Base-by-base conservation (phyloP, 2,888 invertebrate species). In the Caenorhabditis angaria region DNA sequence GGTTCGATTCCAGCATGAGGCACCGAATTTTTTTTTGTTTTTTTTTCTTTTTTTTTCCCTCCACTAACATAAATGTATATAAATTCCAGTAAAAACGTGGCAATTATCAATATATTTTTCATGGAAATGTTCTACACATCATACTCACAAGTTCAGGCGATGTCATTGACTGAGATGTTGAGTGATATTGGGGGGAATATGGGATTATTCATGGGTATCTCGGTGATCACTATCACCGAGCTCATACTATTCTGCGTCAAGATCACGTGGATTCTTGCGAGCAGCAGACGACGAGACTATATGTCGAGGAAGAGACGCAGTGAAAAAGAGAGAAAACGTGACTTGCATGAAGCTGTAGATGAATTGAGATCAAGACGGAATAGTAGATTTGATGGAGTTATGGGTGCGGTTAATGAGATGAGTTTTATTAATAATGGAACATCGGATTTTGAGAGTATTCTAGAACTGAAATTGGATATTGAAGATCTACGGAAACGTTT, bases 181-280 rank as follows among this genome's bases (percentile, higher is more conserved):
- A 50, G 58, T 58, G 83, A 85, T 72, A 85, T 87, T 58, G 87
- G 87, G 32, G 87, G 87, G 6, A 87, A 85, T 60, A 84, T 87
- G 85, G 87, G 87, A 6, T 70, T 87, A 69, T 87, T 85, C 67
- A 68, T 87, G 67, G 87, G 87, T 22, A 87, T 87, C 83, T 80
- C 80, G 18, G 68, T 87, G 6, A 72, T 87, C 32, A 85, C 86
- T 1, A 68, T 85, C 27, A 76, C 78, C 18, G 87, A 87, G 63
- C 55, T 85, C 1, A 41, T 78, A 47, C 77, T 86, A 22, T 86
- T 77, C 70, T 64, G 85, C 27, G 72, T 73, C 24, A 86, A 86
- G 66, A 67, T 85, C 10, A 70, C 73, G 27, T 86, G 86, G 86
- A 78, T 86, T 10, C 78, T 80, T 55, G 63, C 85, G 10, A 82